Conservation (phyloP, 1,140 invertebrate genomes). For the Drosophila sp. region DNA sequence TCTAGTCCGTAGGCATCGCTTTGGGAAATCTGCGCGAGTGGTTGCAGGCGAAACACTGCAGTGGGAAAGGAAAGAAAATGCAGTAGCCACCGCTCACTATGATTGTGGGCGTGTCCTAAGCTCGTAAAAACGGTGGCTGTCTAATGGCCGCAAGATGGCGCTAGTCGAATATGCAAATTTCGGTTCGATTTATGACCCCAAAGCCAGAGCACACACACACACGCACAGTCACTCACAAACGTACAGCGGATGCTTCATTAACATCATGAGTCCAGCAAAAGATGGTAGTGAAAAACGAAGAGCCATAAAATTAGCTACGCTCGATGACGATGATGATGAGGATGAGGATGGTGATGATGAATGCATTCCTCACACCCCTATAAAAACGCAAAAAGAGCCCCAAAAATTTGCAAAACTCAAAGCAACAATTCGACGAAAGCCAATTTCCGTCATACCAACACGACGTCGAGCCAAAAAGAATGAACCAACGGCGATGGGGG, state of each 20-base stretch:
- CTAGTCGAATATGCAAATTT: conserved; percentile 74
- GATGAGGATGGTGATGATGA: conserved; percentile 58
- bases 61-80: background rate
- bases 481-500: conserved; percentile 26
- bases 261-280: conserved; percentile 66
- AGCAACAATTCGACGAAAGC: conserved; percentile 81
- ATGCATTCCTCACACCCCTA: conserved; percentile 50
- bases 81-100: conserved; percentile 32
- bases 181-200: conserved; percentile 68
- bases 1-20: conserved; percentile 62
- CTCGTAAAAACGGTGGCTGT: conserved; percentile 56
- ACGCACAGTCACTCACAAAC: conserved; percentile 20
- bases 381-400: conserved; percentile 59
- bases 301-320: conserved; percentile 75
- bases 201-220: conserved; percentile 20
- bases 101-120: conserved; percentile 28
- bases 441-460: conserved; percentile 63
- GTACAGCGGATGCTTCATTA: conserved; percentile 59
- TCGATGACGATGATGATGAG: conserved; percentile 44
- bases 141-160: conserved; percentile 70
- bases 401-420: conserved; percentile 82
- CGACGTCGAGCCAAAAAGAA: conserved; percentile 38
- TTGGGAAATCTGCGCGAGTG: conserved; percentile 76
- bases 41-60: conserved; percentile 38
- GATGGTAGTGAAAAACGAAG: conserved; percentile 50